phyloP scores from a whole-genome alignment of 1,140 invertebrate species.

The Temnothorax curvispinosus region DNA sequence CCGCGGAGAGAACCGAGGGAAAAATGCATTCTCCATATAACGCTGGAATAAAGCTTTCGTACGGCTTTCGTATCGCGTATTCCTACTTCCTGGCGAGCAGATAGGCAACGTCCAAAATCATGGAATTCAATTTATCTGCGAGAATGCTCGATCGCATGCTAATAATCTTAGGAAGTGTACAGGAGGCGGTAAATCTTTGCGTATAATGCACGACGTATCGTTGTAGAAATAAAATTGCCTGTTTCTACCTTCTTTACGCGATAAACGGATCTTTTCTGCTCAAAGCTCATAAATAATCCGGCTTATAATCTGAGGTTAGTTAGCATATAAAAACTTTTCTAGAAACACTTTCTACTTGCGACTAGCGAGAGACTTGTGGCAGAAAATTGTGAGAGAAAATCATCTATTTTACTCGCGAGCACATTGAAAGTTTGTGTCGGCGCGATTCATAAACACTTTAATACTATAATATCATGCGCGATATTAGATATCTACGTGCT shows the following conservation, averaged over 20 bases:
- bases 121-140: slow-evolving; percentile 63
- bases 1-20: slow-evolving; percentile 44
- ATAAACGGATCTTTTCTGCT: not conserved
- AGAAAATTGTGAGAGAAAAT: slow-evolving; percentile 1
- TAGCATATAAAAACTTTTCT: not conserved
- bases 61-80: slow-evolving; percentile 58
- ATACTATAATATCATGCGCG: slow-evolving; percentile 32
- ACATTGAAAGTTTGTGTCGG: not conserved
- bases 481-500: slow-evolving; percentile 34
- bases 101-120: slow-evolving; percentile 22
- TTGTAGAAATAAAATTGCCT: not conserved
- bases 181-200: slow-evolving; percentile 8
- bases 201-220: not conserved
- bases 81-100: not conserved
- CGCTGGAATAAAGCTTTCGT: slow-evolving; percentile 15
- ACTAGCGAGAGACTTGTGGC: slow-evolving; percentile 4
- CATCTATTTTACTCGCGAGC: slow-evolving; percentile 11
- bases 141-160: not conserved
- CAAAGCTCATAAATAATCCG: not conserved
- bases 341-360: not conserved
- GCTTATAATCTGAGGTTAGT: not conserved
- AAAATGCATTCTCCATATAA: slow-evolving; percentile 51
- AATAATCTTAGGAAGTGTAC: not conserved
- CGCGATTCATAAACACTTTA: slow-evolving; percentile 32
- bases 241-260: not conserved